Evolutionary conservation across 2,888 invertebrate genomes (phyloP).

Genomic region (Tubiluchus corallicola): DNA sequence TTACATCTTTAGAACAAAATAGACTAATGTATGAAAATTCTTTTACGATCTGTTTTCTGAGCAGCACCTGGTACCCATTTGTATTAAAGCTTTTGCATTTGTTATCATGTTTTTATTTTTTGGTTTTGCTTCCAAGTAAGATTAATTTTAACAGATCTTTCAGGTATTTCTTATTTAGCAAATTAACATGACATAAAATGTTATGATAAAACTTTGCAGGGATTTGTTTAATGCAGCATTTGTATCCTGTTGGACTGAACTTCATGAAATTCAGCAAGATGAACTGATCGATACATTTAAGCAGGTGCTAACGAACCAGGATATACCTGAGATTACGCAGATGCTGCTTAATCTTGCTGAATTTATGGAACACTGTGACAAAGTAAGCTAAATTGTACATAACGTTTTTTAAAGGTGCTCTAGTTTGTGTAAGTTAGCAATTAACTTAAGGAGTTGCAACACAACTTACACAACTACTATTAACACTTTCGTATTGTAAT

Average conservation of each 20-base stretch:
- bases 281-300: slow-evolving; percentile 70
- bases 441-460: no score
- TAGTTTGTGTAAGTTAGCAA: no score
- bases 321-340: slow-evolving; percentile 86
- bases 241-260: slow-evolving; percentile 95
- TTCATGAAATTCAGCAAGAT: slow-evolving; percentile 55
- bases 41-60: no score
- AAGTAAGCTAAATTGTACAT: no score
- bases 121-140: not conserved
- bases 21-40: no score
- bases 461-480: no score
- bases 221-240: slow-evolving; percentile 97
- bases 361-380: slow-evolving; percentile 98
- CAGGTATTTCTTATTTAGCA: not conserved
- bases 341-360: slow-evolving; percentile 91
- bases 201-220: slow-evolving; percentile 28
- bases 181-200: no score
- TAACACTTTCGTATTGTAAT: no score
- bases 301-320: slow-evolving; percentile 63
- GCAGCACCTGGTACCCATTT: no score
- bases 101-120: slow-evolving; percentile 1
- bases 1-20: no score
- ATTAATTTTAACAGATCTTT: not conserved
- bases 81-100: no score
- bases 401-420: no score